Evolutionary conservation across 92 coral and sea anemone species (phyloP), one percentile per base, ranked within the genome.

Genomic region (Bergia sp.): DNA sequence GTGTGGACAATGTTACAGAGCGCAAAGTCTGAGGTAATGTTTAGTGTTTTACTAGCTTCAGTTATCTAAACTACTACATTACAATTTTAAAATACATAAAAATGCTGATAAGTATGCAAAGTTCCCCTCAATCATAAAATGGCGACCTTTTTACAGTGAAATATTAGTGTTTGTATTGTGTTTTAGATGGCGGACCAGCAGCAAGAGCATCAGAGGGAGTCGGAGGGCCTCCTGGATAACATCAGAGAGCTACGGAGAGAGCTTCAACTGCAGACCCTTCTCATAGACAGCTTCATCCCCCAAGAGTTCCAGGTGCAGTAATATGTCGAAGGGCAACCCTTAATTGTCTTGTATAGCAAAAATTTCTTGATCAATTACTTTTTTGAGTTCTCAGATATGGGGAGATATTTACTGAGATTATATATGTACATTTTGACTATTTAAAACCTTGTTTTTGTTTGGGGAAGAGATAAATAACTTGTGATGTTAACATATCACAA

Each of bases 1-100:
- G 99, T 97, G 76, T 97, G 99, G 99, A 95, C 90, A 6, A 97
- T 97, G 99, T 89, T 97, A 13, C 93, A 90, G 97, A 97, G 99
- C 92, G 99, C 99, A 38, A 94, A 97, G 86, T 97, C 99, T 73
- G 99, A 97, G 98, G 99, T 96, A 74, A 23, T n/a, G 12, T 20
- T 20, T 5, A 37, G 5, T 72, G 47, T 1, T 42, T 50, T 2
- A 1, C 18, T 66, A 8, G 49, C 49, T 45, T 45, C 49, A 45
- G 49, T 45, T 4, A 5, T 45, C 49, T 45, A 45, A 45, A 45
- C 0, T 45, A 1, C 49, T 45, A 45, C 49, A 45, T 45, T 45
- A 8, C 4, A 45, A 45, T 45, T 45, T 5, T 45, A 45, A 45
- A 45, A 3, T 45, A 45, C 4, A 45, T 45, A 45, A 45, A 71